Conservation (phyloP, 2,797 vertebrate genomes). For the Pantherophis alleghaniensis region DNA sequence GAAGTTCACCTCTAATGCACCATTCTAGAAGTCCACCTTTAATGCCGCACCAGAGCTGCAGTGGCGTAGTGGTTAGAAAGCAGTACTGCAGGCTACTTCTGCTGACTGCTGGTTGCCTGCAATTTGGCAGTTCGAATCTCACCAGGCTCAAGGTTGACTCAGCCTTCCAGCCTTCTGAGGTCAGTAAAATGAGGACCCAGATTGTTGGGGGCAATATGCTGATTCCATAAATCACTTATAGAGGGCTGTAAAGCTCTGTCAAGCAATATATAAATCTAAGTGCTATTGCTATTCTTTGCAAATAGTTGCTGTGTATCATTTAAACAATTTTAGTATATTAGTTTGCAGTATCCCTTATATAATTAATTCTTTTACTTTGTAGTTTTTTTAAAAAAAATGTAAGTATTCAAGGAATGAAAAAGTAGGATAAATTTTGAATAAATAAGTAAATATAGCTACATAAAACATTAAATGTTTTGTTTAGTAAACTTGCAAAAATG, state of each 20-base stretch:
- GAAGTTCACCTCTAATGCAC: neutral
- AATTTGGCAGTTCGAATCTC: neutral
- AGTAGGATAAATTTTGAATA: neutral
- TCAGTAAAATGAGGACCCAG: neutral
- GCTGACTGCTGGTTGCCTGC: neutral
- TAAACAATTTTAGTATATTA: neutral
- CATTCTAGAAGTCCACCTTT: neutral
- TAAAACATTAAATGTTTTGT: neutral
- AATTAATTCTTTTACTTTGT: neutral
- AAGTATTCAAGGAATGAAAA: neutral
- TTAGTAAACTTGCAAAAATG: constrained; percentile 37
- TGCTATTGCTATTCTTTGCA: constrained; percentile 18
- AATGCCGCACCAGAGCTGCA: too few relatives aligned
- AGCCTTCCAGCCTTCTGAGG: neutral
- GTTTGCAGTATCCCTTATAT: neutral
- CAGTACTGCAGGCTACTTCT: too few relatives aligned
- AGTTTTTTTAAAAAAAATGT: neutral
- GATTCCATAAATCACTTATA: too few relatives aligned
- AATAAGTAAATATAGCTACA: neutral
- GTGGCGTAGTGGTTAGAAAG: neutral
- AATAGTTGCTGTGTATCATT: constrained; percentile 31
- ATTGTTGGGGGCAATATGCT: too few relatives aligned
- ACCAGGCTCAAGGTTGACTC: neutral
- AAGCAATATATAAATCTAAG: too few relatives aligned
- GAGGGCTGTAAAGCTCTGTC: too few relatives aligned